Percentiles rank a stretch among this genome's conserved stretches.
These are phyloP conservation scores for Pica pica DNA, from an alignment of 2,113 vertebrate genomes.

Conservation along the genomic window DNA sequence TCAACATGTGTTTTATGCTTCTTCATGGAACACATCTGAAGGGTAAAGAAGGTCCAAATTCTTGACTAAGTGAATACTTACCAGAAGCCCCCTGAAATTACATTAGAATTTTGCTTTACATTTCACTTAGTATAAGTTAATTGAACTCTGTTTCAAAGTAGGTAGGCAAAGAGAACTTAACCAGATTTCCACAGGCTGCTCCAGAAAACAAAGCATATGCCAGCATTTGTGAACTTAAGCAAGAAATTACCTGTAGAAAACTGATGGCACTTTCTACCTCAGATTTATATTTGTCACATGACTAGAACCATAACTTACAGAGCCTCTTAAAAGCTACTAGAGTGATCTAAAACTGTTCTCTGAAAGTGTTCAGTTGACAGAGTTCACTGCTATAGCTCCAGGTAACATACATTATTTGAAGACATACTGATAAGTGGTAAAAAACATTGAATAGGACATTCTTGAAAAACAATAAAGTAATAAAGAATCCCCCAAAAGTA, in stretches of 20 bases:
- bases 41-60: not conserved
- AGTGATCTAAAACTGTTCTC: not conserved
- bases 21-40: not conserved
- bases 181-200: not conserved
- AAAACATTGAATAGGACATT: not conserved
- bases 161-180: not conserved
- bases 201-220: not conserved
- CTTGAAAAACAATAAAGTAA: not conserved
- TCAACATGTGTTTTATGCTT: not conserved
- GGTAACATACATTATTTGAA: not conserved
- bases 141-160: not conserved
- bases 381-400: not conserved
- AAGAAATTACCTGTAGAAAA: not conserved
- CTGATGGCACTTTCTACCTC: not conserved
- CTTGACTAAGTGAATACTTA: not conserved
- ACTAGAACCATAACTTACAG: not conserved
- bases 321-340: not conserved
- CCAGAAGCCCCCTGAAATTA: not conserved
- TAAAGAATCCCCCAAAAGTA: not conserved
- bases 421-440: not conserved
- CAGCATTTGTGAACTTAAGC: not conserved
- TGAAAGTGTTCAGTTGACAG: not conserved
- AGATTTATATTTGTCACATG: not conserved
- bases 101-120: not conserved
- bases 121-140: not conserved